phyloP scores from a whole-genome alignment of 2,113 vertebrate species.

The Pelvicachromis taeniatus region DNA sequence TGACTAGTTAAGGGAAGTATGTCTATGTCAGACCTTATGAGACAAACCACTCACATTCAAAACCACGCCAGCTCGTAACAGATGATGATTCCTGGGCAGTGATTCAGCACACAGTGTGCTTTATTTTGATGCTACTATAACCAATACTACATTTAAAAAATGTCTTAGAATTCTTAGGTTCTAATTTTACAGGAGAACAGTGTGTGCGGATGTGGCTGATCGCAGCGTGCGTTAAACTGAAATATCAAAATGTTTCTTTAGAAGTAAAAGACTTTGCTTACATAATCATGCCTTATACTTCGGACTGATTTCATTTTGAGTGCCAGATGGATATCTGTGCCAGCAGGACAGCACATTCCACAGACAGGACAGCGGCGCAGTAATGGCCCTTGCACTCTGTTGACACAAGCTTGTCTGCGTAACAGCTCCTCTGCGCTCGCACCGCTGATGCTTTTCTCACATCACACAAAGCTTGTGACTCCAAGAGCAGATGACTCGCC shows the following conservation, averaged over 20 bases:
- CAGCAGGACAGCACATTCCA: background rate
- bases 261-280: background rate
- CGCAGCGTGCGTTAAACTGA: background rate
- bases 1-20: background rate
- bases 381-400: conserved; percentile 13
- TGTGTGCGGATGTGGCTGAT: background rate
- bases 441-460: background rate
- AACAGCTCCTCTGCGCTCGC: background rate
- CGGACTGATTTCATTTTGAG: background rate
- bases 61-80: background rate
- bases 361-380: background rate
- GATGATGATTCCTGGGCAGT: background rate
- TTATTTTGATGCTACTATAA: background rate
- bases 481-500: background rate
- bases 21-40: background rate
- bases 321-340: background rate
- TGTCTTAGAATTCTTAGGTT: background rate
- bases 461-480: background rate
- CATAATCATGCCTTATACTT: background rate
- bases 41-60: background rate
- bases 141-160: background rate
- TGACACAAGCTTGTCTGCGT: conserved; percentile 29
- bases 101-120: background rate
- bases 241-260: background rate
- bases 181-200: background rate